A percentile compares a stretch with the other conserved stretches of the same genome.
phyloP scores from a whole-genome alignment of 2,888 invertebrate species.

The Erebia epiphron region DNA sequence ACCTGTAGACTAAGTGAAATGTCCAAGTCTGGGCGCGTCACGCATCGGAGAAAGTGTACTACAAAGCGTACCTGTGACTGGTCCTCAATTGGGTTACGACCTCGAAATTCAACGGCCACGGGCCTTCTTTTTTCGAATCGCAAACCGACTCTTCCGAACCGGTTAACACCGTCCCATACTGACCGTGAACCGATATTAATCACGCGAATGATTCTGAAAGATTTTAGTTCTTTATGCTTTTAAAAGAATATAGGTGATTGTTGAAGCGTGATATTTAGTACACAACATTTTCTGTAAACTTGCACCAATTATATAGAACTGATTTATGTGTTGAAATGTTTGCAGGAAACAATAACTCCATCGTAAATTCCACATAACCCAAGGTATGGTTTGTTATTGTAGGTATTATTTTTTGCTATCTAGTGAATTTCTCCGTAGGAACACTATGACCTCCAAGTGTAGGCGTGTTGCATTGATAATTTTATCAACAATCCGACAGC shows the following conservation, averaged over 20 bases:
- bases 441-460: constrained; percentile 4
- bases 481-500: constrained; percentile 12
- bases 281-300: constrained; percentile 13
- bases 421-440: constrained; percentile 7
- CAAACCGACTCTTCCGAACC: constrained; percentile 51
- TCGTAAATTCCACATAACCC: not conserved
- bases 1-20: constrained; percentile 65
- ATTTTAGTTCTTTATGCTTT: constrained; percentile 18
- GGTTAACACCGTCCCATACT: constrained; percentile 47
- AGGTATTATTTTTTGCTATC: constrained; percentile 8
- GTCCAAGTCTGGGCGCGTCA: constrained; percentile 67
- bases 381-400: not conserved
- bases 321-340: not conserved
- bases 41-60: constrained; percentile 80
- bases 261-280: constrained; percentile 31
- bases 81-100: constrained; percentile 78
- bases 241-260: constrained; percentile 22
- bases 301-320: not conserved
- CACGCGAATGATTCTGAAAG: constrained; percentile 32
- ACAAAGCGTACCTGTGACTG: constrained; percentile 72
- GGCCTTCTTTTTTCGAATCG: constrained; percentile 64
- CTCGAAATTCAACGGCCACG: constrained; percentile 70
- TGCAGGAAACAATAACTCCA: not conserved
- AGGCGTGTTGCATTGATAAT: constrained; percentile 7
- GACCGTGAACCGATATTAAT: constrained; percentile 39